Base-by-base conservation (phyloP, 1,140 invertebrate species). In the Drosophila seguyi region DNA sequence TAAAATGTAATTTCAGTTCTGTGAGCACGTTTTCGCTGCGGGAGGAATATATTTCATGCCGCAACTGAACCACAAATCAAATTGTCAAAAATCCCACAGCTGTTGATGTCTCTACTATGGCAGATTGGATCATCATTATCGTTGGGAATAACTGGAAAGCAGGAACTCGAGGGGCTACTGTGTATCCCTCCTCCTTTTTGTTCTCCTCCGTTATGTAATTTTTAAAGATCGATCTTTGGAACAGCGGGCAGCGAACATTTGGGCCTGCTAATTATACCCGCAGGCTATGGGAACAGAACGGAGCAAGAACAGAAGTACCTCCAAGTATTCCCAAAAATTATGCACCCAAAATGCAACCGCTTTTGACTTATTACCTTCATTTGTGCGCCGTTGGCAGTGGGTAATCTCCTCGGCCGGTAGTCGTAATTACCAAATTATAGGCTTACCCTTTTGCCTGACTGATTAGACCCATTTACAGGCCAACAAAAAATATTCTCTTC, bases 401-500 rank as follows among this genome's bases (percentile, higher is more conserved):
- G 66, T 69, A 69, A 69, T 76, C 61, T 57, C 42, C 62, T 58
- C 50, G 66, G 44, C 53, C 34, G 71, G 72, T 66, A 47, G 47
- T 44, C 48, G 63, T 90, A 88, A 88, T 90, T 81, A 88, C 77
- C 67, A 90, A 88, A 88, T 88, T 88, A 88, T 84, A 88, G 85
- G 85, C 85, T 90, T 88, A 88, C 85, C 85, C 85, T 88, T 86
- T 90, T 69, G 72, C 34, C 85, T 88, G 85, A 88, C 85, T 88
- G 85, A 88, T 88, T 88, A 88, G 85, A 90, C 53, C 82, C 81
- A 88, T 90, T 88, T 88, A 90, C 77, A 80, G 38, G 50, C 20
- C 48, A 65, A 55, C 25, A 45, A 69, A 68, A 48, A 36, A 78
- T 67, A 67, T 66, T 77, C 34, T 76, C 50, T 66, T 45, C 50